Conservation (phyloP, 64 coral and sea anemone species). For the Anthopleura sola region DNA sequence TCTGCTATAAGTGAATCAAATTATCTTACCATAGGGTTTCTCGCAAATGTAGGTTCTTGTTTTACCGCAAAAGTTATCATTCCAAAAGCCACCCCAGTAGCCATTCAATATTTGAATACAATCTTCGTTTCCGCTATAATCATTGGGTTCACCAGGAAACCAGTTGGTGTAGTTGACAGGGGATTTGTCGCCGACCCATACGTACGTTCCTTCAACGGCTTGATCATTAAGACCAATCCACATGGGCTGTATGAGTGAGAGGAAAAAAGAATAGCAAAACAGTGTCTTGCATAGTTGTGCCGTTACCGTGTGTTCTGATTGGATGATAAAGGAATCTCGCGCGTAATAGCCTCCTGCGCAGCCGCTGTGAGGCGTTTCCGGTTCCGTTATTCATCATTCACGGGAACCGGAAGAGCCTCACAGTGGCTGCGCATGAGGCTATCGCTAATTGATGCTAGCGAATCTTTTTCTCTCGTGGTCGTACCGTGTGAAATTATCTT, state of each 20-base stretch:
- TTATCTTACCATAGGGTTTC: constrained; percentile 65
- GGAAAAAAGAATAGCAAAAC: not conserved
- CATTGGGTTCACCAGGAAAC: constrained; percentile 62
- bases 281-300: no score
- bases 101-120: constrained; percentile 55
- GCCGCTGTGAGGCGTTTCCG: no score
- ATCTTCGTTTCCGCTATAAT: constrained; percentile 57
- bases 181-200: constrained; percentile 54
- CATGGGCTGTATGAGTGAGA: constrained; percentile 1
- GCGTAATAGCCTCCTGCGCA: no score
- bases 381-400: no score
- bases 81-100: constrained; percentile 59
- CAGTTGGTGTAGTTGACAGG: constrained; percentile 64
- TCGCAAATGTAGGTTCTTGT: constrained; percentile 79
- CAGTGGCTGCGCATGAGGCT: no score
- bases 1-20: not conserved
- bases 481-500: no score
- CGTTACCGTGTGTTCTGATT: no score
- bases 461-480: no score
- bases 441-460: no score
- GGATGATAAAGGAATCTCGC: no score
- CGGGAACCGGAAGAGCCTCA: no score
- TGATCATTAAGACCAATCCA: constrained; percentile 78
- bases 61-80: constrained; percentile 72
- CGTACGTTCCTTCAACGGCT: constrained; percentile 31